Conservation (phyloP, 2,888 invertebrate species). For the Caprella mutica region DNA sequence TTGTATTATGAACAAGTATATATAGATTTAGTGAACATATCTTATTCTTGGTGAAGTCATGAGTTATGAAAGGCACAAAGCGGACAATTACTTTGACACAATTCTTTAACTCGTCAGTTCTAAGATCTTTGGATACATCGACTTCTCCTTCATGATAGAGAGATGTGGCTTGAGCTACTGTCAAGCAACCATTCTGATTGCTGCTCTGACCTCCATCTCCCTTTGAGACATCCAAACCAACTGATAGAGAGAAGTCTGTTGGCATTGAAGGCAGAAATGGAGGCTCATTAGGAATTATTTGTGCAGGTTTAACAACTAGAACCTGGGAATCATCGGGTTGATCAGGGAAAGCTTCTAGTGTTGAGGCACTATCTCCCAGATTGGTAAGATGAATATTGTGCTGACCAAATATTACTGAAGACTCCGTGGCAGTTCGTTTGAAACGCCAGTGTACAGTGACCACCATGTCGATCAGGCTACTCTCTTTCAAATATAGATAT, state of each 20-base stretch:
- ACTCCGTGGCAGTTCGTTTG: not conserved
- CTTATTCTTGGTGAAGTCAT: conserved; percentile 23
- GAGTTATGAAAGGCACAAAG: conserved; percentile 13
- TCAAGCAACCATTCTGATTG: not conserved
- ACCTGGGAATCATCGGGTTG: no score
- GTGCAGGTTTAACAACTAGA: no score
- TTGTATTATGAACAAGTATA: not conserved
- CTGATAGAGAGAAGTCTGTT: not conserved
- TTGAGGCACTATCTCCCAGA: conserved; percentile 10
- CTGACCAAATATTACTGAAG: conserved; percentile 11
- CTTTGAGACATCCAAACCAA: conserved; percentile 1
- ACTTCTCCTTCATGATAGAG: conserved; percentile 1
- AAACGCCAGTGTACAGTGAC: conserved; percentile 17
- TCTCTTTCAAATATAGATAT: conserved; percentile 1
- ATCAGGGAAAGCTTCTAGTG: conserved; percentile 13
- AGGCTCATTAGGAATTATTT: conserved; percentile 25
- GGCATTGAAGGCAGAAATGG: conserved; percentile 11
- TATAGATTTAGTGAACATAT: not conserved
- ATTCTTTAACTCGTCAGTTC: conserved; percentile 11
- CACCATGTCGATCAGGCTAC: conserved; percentile 21
- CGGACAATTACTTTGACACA: conserved; percentile 24
- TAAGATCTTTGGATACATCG: conserved; percentile 4
- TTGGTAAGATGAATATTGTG: conserved; percentile 20
- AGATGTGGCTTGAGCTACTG: not conserved
- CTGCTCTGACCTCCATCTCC: no score